Conservation (phyloP, 1,140 invertebrate species). For the Centruroides vittatus region DNA sequence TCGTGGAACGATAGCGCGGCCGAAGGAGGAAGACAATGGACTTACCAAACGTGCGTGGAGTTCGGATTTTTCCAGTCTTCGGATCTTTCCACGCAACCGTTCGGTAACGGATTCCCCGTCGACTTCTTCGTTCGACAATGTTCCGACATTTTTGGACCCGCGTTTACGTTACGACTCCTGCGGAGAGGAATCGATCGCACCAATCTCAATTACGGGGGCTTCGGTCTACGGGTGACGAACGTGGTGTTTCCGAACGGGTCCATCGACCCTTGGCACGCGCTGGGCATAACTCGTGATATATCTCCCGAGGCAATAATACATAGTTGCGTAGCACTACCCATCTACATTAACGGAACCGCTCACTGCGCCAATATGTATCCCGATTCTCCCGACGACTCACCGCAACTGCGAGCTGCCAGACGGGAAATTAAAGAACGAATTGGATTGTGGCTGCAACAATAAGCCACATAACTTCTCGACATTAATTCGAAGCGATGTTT, state of each 20-base stretch:
- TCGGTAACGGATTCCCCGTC: slow-evolving; percentile 57
- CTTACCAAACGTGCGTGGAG: slow-evolving; percentile 90
- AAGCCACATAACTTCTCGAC: too few relatives aligned
- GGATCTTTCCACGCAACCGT: slow-evolving; percentile 48
- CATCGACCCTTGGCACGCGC: slow-evolving; percentile 83
- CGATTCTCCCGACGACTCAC: slow-evolving; percentile 20
- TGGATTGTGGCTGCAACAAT: slow-evolving; percentile 21
- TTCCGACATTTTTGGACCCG: slow-evolving; percentile 54
- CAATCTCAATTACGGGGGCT: slow-evolving; percentile 63
- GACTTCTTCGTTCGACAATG: slow-evolving; percentile 67
- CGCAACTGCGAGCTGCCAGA: slow-evolving; percentile 22
- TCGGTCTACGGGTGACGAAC: slow-evolving; percentile 49
- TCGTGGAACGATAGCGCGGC: too few relatives aligned
- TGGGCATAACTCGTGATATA: slow-evolving; percentile 34
- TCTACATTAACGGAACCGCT: slow-evolving; percentile 27
- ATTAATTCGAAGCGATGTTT: too few relatives aligned
- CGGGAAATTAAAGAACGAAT: slow-evolving; percentile 22
- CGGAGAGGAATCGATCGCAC: slow-evolving; percentile 46
- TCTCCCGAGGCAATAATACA: slow-evolving; percentile 23
- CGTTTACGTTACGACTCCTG: slow-evolving; percentile 43
- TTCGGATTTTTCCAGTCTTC: slow-evolving; percentile 91
- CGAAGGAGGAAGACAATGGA: slow-evolving; percentile 53
- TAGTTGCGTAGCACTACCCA: too few relatives aligned
- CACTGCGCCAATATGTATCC: slow-evolving; percentile 36
- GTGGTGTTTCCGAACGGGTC: slow-evolving; percentile 79